phyloP scores from a whole-genome alignment of 2,888 invertebrate species.

The Agonopterix arenella region DNA sequence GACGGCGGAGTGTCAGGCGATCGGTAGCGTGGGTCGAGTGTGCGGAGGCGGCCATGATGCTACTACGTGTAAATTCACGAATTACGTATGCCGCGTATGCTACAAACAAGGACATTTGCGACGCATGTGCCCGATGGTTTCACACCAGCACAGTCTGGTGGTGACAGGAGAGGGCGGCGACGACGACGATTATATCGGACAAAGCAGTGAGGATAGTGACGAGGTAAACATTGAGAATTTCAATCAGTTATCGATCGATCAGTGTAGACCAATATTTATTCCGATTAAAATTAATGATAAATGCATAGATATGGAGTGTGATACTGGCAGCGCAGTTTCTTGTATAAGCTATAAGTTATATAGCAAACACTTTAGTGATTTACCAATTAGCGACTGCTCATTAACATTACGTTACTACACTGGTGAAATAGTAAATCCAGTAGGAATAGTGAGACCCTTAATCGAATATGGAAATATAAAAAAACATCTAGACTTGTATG shows the following conservation, averaged over 20 bases:
- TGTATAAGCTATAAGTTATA: conserved; percentile 3
- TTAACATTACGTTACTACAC: conserved; percentile 6
- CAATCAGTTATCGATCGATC: not conserved
- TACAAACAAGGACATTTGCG: no score
- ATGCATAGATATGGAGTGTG: conserved; percentile 8
- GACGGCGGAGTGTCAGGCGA: conserved; percentile 1
- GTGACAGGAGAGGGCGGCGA: not conserved
- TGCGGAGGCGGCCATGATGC: not conserved
- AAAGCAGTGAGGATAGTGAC: not conserved
- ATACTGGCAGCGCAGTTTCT: conserved; percentile 13
- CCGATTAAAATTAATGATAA: not conserved
- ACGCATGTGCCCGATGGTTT: no score
- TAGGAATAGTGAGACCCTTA: no score
- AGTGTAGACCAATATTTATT: not conserved
- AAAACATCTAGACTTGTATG: no score
- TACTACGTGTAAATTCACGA: no score
- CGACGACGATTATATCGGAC: not conserved
- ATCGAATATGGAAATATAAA: no score
- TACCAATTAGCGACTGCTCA: not conserved
- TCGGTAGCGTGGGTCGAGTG: not conserved
- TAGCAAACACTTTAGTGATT: not conserved
- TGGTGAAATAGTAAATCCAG: no score
- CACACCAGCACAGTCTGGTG: no score
- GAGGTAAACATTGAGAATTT: no score
- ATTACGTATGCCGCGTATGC: no score